phyloP scores from a whole-genome alignment of 2,888 invertebrate genomes.

The Lithodes maja region DNA sequence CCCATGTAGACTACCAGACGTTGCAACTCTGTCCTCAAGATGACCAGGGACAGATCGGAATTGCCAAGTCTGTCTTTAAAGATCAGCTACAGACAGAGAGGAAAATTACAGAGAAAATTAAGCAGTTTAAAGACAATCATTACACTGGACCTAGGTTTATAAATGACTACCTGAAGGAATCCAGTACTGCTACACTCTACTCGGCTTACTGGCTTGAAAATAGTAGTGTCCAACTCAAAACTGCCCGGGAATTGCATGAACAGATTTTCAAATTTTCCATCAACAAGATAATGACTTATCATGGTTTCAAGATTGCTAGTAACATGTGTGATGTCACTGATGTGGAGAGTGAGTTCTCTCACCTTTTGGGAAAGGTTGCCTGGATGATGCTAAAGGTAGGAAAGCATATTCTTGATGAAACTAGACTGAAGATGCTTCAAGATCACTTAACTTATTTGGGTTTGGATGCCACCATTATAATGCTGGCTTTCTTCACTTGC shows the following conservation, averaged over 20 bases:
- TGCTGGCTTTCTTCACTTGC: neutral
- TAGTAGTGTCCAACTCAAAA: too few species aligned
- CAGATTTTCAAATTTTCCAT: neutral
- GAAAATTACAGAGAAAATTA: too few species aligned
- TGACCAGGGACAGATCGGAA: neutral
- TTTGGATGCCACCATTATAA: neutral
- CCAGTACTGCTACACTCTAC: neutral
- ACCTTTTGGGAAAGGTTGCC: neutral
- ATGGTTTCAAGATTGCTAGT: too few species aligned
- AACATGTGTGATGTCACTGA: neutral
- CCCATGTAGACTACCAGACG: neutral
- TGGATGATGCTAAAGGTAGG: neutral
- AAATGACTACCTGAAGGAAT: neutral
- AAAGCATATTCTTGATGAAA: neutral
- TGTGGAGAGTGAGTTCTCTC: neutral
- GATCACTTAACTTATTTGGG: too few species aligned
- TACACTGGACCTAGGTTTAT: neutral
- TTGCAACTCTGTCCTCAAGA: neutral
- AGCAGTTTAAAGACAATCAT: neutral
- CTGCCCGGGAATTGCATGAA: too few species aligned
- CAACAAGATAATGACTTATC: neutral
- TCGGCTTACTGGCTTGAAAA: neutral
- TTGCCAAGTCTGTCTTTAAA: neutral
- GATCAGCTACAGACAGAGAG: too few species aligned
- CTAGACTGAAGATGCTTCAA: neutral